Evolutionary conservation across 2,797 vertebrate genomes (phyloP), one percentile per base, ranked within the genome.

Genomic region (Tinamus major): DNA sequence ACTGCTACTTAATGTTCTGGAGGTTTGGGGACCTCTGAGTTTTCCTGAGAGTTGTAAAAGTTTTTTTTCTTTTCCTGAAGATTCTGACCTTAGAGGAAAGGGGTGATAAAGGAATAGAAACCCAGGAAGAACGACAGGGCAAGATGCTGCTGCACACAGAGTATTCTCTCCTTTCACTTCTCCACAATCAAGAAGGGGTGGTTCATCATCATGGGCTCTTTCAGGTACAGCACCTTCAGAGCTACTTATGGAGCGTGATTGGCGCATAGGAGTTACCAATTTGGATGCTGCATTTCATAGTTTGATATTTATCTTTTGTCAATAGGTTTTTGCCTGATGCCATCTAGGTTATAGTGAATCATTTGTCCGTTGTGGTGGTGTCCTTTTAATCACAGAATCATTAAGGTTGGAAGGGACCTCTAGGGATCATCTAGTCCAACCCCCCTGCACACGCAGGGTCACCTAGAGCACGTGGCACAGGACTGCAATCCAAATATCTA

Each of bases 141-240:
- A 99, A 99, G 98, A 99, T 99, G 99, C 98, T 99, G 93, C 97
- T 99, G 89, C 99, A 99, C 97, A 99, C 99, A 0, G 99, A 99
- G 92, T 99, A 98, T 97, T 99, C 99, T 5, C 98, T 99, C 42
- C 98, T 99, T n/a, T 99, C 99, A 85, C 98, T 99, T 70, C 98
- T 99, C 63, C 99, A 99, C 97, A 99, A 98, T 95, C 99, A 99
- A 97, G 99, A 99, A 9, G 99, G 99, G 23, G 99, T 99, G 93
- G 99, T 99, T 64, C 99, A 99, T 97, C 99, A 99, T 90, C 99
- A 99, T 0, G 99, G 99, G 85, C 99, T 99, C 91, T 99, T 99
- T 95, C 99, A 99, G 99, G 99, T 99, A 98, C 19, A 4, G 48
- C 35, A 5, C 71, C 69, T 83, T 64, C 37, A 42, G 79, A 83